Conservation (phyloP, 2,113 vertebrate species). For the Pseudopipra pipra region DNA sequence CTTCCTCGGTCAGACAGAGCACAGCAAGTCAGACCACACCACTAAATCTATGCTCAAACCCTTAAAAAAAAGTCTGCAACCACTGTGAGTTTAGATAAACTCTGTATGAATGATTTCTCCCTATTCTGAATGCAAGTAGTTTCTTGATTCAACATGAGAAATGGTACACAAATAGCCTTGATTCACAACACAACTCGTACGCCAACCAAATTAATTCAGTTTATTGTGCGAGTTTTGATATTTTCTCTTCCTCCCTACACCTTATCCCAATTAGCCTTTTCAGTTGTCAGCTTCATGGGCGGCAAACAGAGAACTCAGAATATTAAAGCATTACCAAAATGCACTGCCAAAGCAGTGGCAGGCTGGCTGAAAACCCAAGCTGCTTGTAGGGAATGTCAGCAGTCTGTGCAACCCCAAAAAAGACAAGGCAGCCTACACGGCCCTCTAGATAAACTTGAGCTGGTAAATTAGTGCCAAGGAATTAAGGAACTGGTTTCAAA, state of each 20-base stretch:
- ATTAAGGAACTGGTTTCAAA: not conserved
- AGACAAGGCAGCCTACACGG: not conserved
- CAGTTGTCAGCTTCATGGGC: not conserved
- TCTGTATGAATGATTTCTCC: not conserved
- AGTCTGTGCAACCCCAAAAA: not conserved
- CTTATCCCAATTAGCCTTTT: constrained; percentile 24
- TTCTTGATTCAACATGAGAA: not conserved
- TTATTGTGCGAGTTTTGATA: not conserved
- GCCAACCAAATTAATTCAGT: not conserved
- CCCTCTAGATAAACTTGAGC: not conserved
- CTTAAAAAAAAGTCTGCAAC: not conserved
- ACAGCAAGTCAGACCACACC: not conserved
- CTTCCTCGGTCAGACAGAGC: not conserved
- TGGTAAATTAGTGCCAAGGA: not conserved
- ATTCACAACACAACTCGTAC: not conserved
- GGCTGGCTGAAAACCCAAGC: not conserved
- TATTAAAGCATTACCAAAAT: not conserved
- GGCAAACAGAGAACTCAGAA: not conserved
- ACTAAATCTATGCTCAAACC: not conserved
- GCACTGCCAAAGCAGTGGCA: not conserved
- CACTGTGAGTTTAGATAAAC: not conserved
- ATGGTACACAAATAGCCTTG: not conserved
- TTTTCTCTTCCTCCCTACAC: not conserved
- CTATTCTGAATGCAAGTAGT: not conserved
- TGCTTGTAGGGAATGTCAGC: not conserved